A percentile compares a stretch with the other conserved stretches of the same genome.
phyloP scores from a whole-genome alignment of 2,797 vertebrate genomes.

The Silurus lanzhouensis region DNA sequence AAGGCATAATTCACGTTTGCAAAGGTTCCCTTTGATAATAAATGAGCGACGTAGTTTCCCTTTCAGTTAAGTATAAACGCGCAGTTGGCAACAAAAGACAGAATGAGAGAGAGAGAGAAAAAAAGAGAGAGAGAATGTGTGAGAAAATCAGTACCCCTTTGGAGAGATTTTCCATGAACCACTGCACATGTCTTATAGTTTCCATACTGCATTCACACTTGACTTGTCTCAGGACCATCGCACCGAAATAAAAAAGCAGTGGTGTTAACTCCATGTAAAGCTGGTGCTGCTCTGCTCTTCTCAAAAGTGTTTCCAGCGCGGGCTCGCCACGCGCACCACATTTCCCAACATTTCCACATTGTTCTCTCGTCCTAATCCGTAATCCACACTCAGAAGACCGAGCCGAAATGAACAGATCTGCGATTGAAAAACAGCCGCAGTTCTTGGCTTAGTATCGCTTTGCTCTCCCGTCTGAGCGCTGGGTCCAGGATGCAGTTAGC shows the following conservation, averaged over 20 bases:
- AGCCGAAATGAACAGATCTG: background rate
- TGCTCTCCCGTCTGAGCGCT: background rate
- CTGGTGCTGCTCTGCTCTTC: slow-evolving; percentile 46
- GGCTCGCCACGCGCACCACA: background rate
- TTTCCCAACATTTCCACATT: background rate
- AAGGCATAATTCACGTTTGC: too few species aligned
- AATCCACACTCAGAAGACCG: too few species aligned
- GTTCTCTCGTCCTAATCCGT: background rate
- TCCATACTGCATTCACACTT: background rate
- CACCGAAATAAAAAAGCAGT: slow-evolving; percentile 51
- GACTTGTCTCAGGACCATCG: background rate
- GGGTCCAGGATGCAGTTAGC: background rate
- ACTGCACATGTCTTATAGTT: accelerated
- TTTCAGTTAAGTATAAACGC: background rate
- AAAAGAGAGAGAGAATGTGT: background rate
- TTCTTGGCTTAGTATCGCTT: accelerated
- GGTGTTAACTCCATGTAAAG: slow-evolving; percentile 36
- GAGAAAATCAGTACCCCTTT: slow-evolving; percentile 42
- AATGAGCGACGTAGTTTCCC: background rate
- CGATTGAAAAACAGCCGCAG: background rate
- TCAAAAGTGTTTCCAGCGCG: slow-evolving; percentile 39
- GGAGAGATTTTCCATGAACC: accelerated
- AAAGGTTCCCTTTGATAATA: background rate
- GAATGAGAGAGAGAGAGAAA: background rate
- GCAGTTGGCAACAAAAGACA: background rate